Evolutionary conservation across 2,113 vertebrate species (phyloP), one percentile per base, ranked within the genome.

Genomic region (Sinocyclocheilus rhinocerous): DNA sequence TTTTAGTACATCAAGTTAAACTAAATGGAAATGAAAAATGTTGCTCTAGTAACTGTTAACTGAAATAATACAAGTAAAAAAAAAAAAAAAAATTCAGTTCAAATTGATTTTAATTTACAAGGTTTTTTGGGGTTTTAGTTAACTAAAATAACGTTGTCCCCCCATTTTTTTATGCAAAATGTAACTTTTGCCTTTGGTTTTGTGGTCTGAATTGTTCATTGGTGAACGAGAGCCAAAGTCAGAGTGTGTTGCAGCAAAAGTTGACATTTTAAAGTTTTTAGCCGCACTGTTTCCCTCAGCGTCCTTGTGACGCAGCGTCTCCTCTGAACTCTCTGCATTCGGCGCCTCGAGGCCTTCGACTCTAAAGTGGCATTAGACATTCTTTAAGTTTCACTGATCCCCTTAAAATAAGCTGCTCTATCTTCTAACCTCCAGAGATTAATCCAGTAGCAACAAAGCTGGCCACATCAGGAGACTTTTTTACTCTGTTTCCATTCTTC

Each of bases 331-430:
- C 69, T 2, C 33, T 0, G 36, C 6, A 72, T 36, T 36, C 1
- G 33, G 69, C 18, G 4, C 18, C 69, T 36, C 18, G 33, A 72
- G 69, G 33, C 33, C 18, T 70, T 4, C 0, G 26, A 57, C 33
- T 82, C 61, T n/a, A 65, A 57, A 86, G 70, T 65, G 69, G 69
- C 79, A 65, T 61, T 72, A 67, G 78, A 52, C 76, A 76, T 70
- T 84, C 87, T 80, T 85, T 81, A 22, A 76, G 42, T 87, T 84
- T 29, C 57, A 76, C 24, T 76, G 76, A 84, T 84, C 83, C 42
- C 42, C 86, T 84, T 87, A 87, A 81, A 72, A 18, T 81, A 87
- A 85, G 76, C 70, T n/a, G 52, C 70, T 76, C 24, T 15, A 39
- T 67, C 72, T 52, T 77, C 72, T 70, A 69, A 69, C 80, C 45